A percentile compares a stretch with the other conserved stretches of the same genome.
phyloP scores from a whole-genome alignment of 30 jellyfish, hydroid and myxozoan genomes.

The Turritopsis rubra region DNA sequence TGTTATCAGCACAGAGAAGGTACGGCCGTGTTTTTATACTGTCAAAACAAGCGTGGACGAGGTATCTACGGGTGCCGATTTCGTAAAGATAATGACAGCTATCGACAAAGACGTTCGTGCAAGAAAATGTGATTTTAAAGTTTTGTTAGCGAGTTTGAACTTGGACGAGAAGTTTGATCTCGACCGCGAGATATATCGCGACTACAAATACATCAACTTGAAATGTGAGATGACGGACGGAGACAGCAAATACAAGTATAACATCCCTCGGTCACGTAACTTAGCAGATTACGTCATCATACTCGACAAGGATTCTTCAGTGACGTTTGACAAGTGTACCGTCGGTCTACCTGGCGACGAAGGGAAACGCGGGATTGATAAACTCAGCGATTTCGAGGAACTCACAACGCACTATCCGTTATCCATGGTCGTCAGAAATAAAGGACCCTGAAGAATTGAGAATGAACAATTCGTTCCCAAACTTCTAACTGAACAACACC shows the following conservation, averaged over 20 bases:
- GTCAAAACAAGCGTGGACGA: conserved; percentile 32
- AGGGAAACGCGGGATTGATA: conserved; percentile 29
- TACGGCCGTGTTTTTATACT: conserved; percentile 34
- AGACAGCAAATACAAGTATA: conserved; percentile 15
- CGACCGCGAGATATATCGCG: conserved; percentile 16
- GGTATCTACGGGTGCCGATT: conserved; percentile 22
- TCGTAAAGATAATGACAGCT: conserved; percentile 26
- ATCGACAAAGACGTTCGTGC: conserved; percentile 28
- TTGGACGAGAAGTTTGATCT: conserved; percentile 34
- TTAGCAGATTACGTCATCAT: conserved; percentile 32
- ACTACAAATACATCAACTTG: conserved; percentile 24
- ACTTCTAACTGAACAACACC: conserved; percentile 6
- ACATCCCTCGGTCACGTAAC: conserved; percentile 34
- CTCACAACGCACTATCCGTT: conserved; percentile 34
- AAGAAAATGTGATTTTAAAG: conserved; percentile 32
- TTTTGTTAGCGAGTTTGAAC: conserved; percentile 24
- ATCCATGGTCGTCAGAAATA: conserved; percentile 14
- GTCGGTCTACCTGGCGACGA: conserved; percentile 39
- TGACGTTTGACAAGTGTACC: conserved; percentile 22
- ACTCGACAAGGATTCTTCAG: conserved; percentile 18
- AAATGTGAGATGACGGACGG: conserved; percentile 33
- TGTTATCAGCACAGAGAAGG: conserved; percentile 14
- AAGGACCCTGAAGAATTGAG: background rate
- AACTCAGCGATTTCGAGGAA: conserved; percentile 37
- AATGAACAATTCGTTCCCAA: too few relatives aligned